Evolutionary conservation across 37 sponge, comb jelly and placozoan species (phyloP).

Genomic region (Halisarca cf. caerulea): DNA sequence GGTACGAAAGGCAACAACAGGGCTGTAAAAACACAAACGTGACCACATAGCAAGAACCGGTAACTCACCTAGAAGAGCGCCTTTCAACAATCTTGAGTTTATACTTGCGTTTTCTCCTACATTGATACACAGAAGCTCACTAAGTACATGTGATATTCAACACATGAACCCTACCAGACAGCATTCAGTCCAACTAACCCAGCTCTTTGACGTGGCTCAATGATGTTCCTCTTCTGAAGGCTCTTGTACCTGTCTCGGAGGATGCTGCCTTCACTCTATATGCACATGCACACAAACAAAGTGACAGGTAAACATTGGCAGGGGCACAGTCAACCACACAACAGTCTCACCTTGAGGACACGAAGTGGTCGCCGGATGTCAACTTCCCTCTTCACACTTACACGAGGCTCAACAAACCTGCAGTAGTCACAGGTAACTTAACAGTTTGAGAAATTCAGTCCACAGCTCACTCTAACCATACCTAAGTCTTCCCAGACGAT

Average conservation of each 20-base stretch:
- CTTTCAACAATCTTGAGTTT: slow-evolving; percentile 68
- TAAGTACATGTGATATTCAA: neutral
- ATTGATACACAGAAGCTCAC: too few relatives aligned
- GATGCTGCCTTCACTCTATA: slow-evolving; percentile 72
- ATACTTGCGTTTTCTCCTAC: slow-evolving; percentile 52
- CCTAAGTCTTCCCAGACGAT: slow-evolving; percentile 21
- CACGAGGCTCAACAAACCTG: too few relatives aligned
- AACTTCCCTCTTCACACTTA: neutral
- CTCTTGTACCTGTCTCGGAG: slow-evolving; percentile 78
- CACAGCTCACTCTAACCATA: too few relatives aligned
- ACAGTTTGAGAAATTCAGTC: too few relatives aligned
- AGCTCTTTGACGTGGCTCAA: slow-evolving; percentile 76
- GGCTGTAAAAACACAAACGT: neutral
- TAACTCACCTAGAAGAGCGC: slow-evolving; percentile 42
- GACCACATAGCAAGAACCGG: neutral
- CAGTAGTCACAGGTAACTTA: too few relatives aligned
- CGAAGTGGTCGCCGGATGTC: neutral
- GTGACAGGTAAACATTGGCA: too few relatives aligned
- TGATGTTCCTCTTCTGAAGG: slow-evolving; percentile 80
- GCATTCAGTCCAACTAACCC: slow-evolving; percentile 41
- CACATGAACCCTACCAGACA: neutral
- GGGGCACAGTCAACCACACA: too few relatives aligned
- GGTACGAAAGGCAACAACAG: neutral
- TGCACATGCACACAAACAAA: neutral
- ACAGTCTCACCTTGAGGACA: too few relatives aligned